phyloP scores from a whole-genome alignment of 1,140 invertebrate genomes.

The Helicoverpa zea region DNA sequence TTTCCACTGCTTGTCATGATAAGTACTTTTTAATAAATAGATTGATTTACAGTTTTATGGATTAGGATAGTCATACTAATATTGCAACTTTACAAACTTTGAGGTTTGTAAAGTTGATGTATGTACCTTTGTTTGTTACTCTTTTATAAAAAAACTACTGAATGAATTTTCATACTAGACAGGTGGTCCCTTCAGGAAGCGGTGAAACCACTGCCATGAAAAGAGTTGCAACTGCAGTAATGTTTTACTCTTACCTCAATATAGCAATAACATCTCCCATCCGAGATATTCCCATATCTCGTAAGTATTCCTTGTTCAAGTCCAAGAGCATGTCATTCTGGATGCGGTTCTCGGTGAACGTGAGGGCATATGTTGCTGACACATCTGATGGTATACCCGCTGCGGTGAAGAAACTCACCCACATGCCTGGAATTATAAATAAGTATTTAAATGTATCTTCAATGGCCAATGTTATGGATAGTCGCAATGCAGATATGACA shows the following conservation, averaged over 20 bases:
- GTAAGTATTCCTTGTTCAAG: conserved; percentile 93
- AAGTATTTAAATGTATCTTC: not conserved
- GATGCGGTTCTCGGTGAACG: conserved; percentile 94
- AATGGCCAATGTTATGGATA: not conserved
- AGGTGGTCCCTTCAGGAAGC: too few relatives aligned
- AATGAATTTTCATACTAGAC: too few relatives aligned
- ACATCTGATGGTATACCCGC: conserved; percentile 92
- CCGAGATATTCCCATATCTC: conserved; percentile 93
- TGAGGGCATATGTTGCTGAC: conserved; percentile 92
- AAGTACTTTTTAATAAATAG: too few relatives aligned
- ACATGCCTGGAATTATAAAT: conserved; percentile 85
- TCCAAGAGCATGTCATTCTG: conserved; percentile 93
- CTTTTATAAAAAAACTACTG: too few relatives aligned
- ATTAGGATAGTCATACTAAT: too few relatives aligned
- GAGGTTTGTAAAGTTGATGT: too few relatives aligned
- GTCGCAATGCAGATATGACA: not conserved
- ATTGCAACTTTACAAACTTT: too few relatives aligned
- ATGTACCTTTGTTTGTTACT: too few relatives aligned
- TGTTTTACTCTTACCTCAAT: conserved; percentile 80
- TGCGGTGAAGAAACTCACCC: conserved; percentile 93
- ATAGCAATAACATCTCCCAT: conserved; percentile 96
- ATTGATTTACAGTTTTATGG: too few relatives aligned
- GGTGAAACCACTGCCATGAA: too few relatives aligned
- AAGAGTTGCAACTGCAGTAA: not conserved
- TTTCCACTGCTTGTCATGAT: too few relatives aligned